phyloP scores from a whole-genome alignment of 2,113 vertebrate genomes.

The Plestiodon gilberti region DNA sequence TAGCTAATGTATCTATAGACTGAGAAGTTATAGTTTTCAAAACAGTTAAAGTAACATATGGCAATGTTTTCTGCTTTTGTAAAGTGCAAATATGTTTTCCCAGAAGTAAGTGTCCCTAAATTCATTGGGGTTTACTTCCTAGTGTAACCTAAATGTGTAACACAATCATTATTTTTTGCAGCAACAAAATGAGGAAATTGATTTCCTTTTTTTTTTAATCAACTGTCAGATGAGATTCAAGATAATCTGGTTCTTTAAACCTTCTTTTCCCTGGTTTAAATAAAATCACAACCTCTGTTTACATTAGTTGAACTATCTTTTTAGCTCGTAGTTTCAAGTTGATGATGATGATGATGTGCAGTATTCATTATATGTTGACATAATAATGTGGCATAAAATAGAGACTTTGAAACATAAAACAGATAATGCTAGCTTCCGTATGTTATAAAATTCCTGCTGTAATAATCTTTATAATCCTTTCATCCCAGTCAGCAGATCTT shows the following conservation, averaged over 20 bases:
- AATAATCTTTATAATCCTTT: background rate
- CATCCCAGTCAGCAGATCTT: background rate
- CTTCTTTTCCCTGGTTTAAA: background rate
- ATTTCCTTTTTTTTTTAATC: constrained; percentile 4
- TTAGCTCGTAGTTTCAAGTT: background rate
- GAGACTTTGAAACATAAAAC: background rate
- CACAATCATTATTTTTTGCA: background rate
- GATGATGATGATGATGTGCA: background rate
- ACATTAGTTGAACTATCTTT: background rate
- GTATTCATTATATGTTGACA: background rate
- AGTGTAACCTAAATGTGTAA: background rate
- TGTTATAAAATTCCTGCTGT: background rate
- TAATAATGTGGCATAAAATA: background rate
- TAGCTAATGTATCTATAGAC: too few relatives aligned
- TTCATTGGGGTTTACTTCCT: background rate
- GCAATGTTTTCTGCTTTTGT: too few relatives aligned
- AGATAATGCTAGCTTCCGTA: background rate
- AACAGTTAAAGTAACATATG: background rate
- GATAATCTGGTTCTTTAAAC: background rate
- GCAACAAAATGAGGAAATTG: background rate
- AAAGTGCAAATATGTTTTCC: too few relatives aligned
- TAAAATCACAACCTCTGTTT: background rate
- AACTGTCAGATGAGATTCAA: background rate
- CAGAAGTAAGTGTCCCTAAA: background rate
- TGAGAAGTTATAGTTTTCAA: background rate